A percentile compares a stretch with the other conserved stretches of the same genome.
Evolutionary conservation across 2,888 invertebrate species (phyloP).

Genomic region (Gordius sp.): DNA sequence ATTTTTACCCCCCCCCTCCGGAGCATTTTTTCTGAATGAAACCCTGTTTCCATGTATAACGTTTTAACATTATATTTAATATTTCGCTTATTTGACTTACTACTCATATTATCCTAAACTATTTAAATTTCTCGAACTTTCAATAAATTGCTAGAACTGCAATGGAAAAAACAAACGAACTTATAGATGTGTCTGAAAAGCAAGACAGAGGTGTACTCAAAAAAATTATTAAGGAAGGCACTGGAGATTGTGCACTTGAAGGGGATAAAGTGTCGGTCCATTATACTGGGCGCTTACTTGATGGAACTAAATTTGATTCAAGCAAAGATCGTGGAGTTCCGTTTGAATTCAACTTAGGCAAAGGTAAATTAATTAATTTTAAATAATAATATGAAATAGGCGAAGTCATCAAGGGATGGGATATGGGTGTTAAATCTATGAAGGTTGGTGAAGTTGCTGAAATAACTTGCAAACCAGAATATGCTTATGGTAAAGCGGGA

Average conservation of each 20-base stretch:
- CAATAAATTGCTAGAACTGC: too few relatives aligned
- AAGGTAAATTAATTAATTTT: slow-evolving; percentile 36
- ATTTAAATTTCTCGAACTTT: too few relatives aligned
- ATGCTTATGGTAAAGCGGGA: slow-evolving; percentile 61
- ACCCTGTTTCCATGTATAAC: too few relatives aligned
- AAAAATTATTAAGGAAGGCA: slow-evolving; percentile 42
- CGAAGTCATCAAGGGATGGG: slow-evolving; percentile 70
- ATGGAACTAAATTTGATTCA: slow-evolving; percentile 73
- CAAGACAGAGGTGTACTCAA: slow-evolving; percentile 52
- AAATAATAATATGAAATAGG: slow-evolving; percentile 31
- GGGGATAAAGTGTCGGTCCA: slow-evolving; percentile 52
- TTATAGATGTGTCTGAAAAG: slow-evolving; percentile 7
- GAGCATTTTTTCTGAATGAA: too few relatives aligned
- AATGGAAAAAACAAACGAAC: too few relatives aligned
- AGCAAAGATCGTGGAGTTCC: slow-evolving; percentile 53
- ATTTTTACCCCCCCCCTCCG: too few relatives aligned
- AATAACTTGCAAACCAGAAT: slow-evolving; percentile 56
- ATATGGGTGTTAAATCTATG: slow-evolving; percentile 74
- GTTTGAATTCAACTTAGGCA: slow-evolving; percentile 60
- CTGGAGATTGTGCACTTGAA: slow-evolving; percentile 32
- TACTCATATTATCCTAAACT: too few relatives aligned
- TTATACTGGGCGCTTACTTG: slow-evolving; percentile 56
- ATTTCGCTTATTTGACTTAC: too few relatives aligned
- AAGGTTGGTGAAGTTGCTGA: slow-evolving; percentile 47
- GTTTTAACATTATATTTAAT: too few relatives aligned